Conservation (phyloP, 1,140 invertebrate species). For the Panagrolaimus sp. region DNA sequence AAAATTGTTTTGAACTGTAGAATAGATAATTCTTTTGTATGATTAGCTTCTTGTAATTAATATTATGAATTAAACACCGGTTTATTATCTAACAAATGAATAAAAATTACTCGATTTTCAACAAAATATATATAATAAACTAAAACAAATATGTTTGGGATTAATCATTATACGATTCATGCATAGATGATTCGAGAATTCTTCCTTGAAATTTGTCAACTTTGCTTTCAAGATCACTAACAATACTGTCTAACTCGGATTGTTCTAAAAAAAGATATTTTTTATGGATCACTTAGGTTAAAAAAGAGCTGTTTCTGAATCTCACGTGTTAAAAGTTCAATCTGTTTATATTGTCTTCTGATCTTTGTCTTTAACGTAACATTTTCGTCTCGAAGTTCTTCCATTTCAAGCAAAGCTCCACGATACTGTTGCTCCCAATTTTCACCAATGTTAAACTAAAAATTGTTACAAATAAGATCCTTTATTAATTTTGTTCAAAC, state of each 20-base stretch:
- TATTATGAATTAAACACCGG: not conserved
- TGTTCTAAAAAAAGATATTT: conserved; percentile 29
- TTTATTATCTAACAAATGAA: conserved; percentile 8
- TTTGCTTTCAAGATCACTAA: conserved; percentile 35
- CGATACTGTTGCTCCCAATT: conserved; percentile 49
- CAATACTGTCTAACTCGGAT: conserved; percentile 26
- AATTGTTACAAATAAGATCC: conserved; percentile 18
- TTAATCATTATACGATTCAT: conserved; percentile 9
- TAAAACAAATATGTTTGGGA: not conserved
- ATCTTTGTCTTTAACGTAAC: conserved; percentile 48
- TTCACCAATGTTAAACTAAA: conserved; percentile 44
- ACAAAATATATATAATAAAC: not conserved
- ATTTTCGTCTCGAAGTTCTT: conserved; percentile 50
- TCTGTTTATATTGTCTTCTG: conserved; percentile 50
- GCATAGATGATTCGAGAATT: conserved; percentile 6
- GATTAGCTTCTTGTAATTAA: too few species aligned
- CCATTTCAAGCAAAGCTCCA: conserved; percentile 34
- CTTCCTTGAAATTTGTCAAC: conserved; percentile 21
- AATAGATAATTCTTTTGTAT: too few species aligned
- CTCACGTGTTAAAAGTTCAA: conserved; percentile 51
- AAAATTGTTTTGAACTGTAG: too few species aligned
- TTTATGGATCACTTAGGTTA: not conserved
- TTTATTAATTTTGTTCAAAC: conserved; percentile 3
- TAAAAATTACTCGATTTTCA: conserved; percentile 5
- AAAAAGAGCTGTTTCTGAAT: too few species aligned